Evolutionary conservation across 1,140 invertebrate species (phyloP).

Genomic region (Habropoda laboriosa): DNA sequence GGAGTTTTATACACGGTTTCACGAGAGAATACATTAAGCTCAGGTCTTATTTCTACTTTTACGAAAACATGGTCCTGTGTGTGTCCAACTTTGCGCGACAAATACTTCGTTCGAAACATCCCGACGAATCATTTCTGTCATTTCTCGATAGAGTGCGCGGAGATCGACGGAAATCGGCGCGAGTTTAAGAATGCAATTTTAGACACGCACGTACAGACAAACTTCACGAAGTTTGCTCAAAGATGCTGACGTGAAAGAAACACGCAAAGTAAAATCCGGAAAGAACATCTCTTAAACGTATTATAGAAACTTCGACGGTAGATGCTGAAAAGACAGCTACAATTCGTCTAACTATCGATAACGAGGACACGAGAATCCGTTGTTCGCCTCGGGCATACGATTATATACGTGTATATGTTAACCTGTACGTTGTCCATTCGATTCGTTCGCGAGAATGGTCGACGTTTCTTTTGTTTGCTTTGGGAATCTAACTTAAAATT

Average conservation of each 20-base stretch:
- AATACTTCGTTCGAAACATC: slow-evolving; percentile 11
- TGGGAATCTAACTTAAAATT: slow-evolving; percentile 41
- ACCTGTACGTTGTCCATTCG: slow-evolving; percentile 22
- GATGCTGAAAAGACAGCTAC: slow-evolving; percentile 14
- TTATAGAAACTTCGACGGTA: not conserved
- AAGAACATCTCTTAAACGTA: slow-evolving; percentile 9
- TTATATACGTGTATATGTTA: not conserved
- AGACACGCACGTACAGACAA: slow-evolving; percentile 21
- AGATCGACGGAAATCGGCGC: slow-evolving; percentile 8
- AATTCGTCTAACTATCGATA: slow-evolving; percentile 8
- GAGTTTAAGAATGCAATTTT: slow-evolving; percentile 5
- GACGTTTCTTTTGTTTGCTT: slow-evolving; percentile 27
- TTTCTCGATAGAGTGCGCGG: not conserved
- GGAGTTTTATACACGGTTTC: slow-evolving; percentile 69
- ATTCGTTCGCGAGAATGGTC: slow-evolving; percentile 49
- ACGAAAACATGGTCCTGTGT: slow-evolving; percentile 60
- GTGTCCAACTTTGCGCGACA: slow-evolving; percentile 49
- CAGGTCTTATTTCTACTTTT: slow-evolving; percentile 70
- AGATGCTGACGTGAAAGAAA: not conserved
- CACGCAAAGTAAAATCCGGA: not conserved
- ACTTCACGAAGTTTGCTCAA: not conserved
- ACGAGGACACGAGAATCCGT: slow-evolving; percentile 5
- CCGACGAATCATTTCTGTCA: not conserved
- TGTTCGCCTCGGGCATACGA: not conserved
- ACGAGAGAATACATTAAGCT: slow-evolving; percentile 72